Conservation (phyloP, 2,888 invertebrate species). For the Noctua janthina region DNA sequence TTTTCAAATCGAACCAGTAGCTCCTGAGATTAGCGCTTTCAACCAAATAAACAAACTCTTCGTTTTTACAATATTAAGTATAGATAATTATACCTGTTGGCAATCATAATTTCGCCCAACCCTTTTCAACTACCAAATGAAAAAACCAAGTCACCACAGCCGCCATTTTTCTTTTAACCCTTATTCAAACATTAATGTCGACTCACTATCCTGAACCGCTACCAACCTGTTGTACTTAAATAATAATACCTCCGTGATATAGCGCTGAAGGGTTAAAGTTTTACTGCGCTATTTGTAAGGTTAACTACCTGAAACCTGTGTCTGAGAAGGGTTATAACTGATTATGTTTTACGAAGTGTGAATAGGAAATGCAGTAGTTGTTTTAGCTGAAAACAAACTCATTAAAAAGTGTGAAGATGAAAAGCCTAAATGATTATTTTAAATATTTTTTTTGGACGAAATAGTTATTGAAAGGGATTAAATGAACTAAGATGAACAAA, state of each 20-base stretch:
- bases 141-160: slow-evolving; percentile 8
- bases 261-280: slow-evolving; percentile 22
- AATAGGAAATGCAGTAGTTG: background rate
- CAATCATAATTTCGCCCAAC: slow-evolving; percentile 16
- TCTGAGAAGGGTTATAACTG: background rate
- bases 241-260: slow-evolving; percentile 34
- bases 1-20: too few species aligned
- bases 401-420: background rate
- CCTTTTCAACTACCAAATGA: slow-evolving; percentile 5
- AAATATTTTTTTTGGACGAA: too few species aligned
- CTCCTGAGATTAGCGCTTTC: too few species aligned
- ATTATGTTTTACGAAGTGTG: background rate
- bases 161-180: slow-evolving; percentile 27
- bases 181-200: slow-evolving; percentile 10
- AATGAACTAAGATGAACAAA: too few species aligned
- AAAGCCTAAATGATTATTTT: background rate
- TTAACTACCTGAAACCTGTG: slow-evolving; percentile 29
- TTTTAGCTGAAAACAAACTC: background rate
- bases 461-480: too few species aligned
- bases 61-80: too few species aligned
- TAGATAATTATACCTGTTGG: background rate
- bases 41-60: too few species aligned
- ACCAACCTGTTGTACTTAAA: slow-evolving; percentile 60
- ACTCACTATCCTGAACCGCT: slow-evolving; percentile 34
- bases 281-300: slow-evolving; percentile 28